phyloP scores from a whole-genome alignment of 2,113 vertebrate species.

The Chloropsis hardwickii region DNA sequence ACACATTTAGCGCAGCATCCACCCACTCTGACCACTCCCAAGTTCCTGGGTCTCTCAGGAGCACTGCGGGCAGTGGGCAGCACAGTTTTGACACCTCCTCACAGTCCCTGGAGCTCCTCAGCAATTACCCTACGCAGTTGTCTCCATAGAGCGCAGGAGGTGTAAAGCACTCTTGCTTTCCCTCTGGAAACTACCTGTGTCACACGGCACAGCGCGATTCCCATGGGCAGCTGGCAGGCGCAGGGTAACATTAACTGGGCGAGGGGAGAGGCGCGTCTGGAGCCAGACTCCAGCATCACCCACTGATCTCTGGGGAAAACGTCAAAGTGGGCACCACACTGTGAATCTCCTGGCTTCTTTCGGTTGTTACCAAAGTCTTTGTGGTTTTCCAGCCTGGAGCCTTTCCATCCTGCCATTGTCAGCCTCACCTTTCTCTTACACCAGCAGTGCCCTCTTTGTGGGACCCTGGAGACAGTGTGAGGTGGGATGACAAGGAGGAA shows the following conservation, averaged over 20 bases:
- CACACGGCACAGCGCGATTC: background rate
- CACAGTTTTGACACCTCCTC: background rate
- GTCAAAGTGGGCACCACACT: accelerated
- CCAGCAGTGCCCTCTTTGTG: background rate
- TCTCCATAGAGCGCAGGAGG: background rate
- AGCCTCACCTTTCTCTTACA: background rate
- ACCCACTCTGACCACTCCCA: accelerated
- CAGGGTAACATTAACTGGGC: accelerated
- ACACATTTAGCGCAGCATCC: accelerated
- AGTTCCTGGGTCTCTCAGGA: accelerated
- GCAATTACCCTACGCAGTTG: accelerated
- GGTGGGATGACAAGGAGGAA: background rate
- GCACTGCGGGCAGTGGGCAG: accelerated
- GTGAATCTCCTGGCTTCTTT: background rate
- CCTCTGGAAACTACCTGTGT: background rate
- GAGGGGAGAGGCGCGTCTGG: accelerated
- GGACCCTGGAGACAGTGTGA: background rate
- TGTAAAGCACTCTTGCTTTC: background rate
- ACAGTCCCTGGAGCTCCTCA: background rate
- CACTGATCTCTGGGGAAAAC: background rate
- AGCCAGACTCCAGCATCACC: accelerated
- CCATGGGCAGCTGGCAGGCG: accelerated
- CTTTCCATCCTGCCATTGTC: background rate
- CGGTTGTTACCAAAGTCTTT: background rate
- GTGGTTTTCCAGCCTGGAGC: background rate